These are phyloP conservation scores for Acromyrmex heyeri DNA, from an alignment of 1,140 invertebrate genomes.

Conservation along the genomic window DNA sequence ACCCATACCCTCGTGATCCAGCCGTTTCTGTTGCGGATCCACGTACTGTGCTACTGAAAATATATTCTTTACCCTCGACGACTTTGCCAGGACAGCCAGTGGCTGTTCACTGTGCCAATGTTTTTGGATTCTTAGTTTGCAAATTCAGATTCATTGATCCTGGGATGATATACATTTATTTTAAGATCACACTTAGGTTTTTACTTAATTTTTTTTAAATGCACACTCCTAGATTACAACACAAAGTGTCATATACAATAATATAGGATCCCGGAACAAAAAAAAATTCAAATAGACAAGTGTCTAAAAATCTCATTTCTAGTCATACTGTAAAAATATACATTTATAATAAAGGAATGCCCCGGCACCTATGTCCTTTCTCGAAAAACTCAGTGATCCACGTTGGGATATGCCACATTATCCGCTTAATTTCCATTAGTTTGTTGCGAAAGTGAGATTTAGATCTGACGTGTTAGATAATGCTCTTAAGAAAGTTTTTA, in stretches of 20 bases:
- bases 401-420: neutral
- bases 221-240: neutral
- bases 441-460: constrained; percentile 14
- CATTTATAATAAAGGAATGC: neutral
- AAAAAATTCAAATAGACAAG: neutral
- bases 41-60: constrained; percentile 36
- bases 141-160: neutral
- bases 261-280: neutral
- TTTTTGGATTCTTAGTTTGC: neutral
- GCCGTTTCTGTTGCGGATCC: constrained; percentile 43
- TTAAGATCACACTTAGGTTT: neutral
- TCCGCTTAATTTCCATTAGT: neutral
- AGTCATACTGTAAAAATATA: neutral
- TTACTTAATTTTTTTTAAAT: neutral
- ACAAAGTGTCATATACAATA: neutral
- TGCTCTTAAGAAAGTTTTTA: neutral
- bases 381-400: neutral
- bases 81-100: neutral
- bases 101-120: neutral
- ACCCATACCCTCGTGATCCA: constrained; percentile 49
- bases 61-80: constrained; percentile 1
- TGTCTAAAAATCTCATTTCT: neutral
- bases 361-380: too few relatives aligned
- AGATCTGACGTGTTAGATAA: constrained; percentile 17
- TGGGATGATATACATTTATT: too few relatives aligned